These are phyloP conservation scores for Perognathus longimembris DNA, from an alignment of 2,113 vertebrate genomes.

Conservation along the genomic window DNA sequence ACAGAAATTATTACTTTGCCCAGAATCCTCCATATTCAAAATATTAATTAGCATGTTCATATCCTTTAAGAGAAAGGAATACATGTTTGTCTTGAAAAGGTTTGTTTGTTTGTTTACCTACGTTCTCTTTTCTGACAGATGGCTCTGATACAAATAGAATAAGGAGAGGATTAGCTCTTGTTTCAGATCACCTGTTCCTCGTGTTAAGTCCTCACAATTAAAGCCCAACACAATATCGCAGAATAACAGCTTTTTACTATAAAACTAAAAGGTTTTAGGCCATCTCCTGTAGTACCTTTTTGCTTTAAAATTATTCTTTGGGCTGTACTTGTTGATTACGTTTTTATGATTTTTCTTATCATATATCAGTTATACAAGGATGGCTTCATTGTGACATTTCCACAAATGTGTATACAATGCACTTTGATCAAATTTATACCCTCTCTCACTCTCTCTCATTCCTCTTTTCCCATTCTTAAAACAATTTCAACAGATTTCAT, in stretches of 20 bases:
- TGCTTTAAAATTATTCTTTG: not conserved
- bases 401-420: no score
- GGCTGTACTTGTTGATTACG: not conserved
- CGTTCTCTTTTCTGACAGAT: slow-evolving; percentile 28
- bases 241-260: not conserved
- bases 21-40: slow-evolving; percentile 11
- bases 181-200: not conserved
- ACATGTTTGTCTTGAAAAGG: not conserved
- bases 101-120: slow-evolving; percentile 6
- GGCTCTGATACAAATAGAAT: not conserved
- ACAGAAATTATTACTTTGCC: slow-evolving; percentile 39
- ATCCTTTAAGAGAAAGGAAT: not conserved
- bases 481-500: no score
- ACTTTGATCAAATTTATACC: no score
- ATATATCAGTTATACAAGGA: no score
- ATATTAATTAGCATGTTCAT: not conserved
- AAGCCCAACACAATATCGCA: not conserved
- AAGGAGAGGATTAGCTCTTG: slow-evolving; percentile 47
- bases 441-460: no score
- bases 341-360: not conserved
- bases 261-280: not conserved
- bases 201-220: not conserved
- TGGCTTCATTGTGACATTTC: no score
- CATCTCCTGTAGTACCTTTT: not conserved
- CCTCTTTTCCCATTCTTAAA: no score